Evolutionary conservation across 2,113 vertebrate genomes (phyloP), one percentile per base, ranked within the genome.

Genomic region (Pseudolaguvia tuberculata): DNA sequence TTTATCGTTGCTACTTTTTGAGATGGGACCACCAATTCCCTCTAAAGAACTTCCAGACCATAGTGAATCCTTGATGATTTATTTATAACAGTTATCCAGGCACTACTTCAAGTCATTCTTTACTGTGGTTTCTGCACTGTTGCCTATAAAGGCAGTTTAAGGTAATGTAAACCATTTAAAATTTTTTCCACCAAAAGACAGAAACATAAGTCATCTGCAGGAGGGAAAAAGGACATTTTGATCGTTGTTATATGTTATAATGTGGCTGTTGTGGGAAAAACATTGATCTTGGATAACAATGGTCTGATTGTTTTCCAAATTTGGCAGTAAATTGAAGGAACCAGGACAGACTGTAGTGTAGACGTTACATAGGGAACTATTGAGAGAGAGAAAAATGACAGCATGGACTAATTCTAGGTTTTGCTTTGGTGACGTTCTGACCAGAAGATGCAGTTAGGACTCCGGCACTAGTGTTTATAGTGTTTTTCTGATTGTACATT

Each of bases 371-470:
- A 63, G 55, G 56, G 57, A 25, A 25, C 70, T 67, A 76, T 65
- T 78, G 67, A 51, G 21, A 47, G 48, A 23, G 15, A 73, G 52
- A 77, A 63, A 18, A 50, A 50, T 50, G 1, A 61, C 52, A 68
- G 45, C 63, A 73, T 61, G 70, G 5, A 31, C 73, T 71, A 35
- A 71, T 76, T 71, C 62, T 52, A 67, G 47, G 53, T 63, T 72
- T 82, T 68, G 29, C 71, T 31, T 12, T 69, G 25, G 25, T 45
- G 4, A 62, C 58, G 15, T 29, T n/a, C 25, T 75, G 55, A 23
- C 42, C 57, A 21, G 39, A 55, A 14, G 45, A 42, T 70, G 21
- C 39, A 50, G 31, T 31, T 61, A 23, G 13, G 18, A 18, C 14
- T 42, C 20, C 15, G 12, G 21, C 12, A n/a, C 25, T 50, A 50